Base-by-base conservation (phyloP, 2,113 vertebrate genomes). In the Tachysurus fulvidraco region DNA sequence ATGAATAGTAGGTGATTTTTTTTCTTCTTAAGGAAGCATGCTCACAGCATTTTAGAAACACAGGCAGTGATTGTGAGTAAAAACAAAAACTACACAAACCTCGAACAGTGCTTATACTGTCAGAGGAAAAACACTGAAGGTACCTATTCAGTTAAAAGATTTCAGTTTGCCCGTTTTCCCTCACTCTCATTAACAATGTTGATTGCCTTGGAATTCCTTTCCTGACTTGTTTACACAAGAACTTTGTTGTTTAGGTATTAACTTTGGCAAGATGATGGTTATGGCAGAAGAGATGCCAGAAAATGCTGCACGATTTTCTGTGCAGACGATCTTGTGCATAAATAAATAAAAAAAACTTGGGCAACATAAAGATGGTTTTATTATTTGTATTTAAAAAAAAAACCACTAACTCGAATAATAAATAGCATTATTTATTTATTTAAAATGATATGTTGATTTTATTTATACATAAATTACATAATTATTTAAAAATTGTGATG, bases 11-110 rank as follows among this genome's bases (percentile, higher is more conserved):
- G 14, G 46, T 9, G 8, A 50, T 50, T 50, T 50, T 7, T 50
- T 50, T 25, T 55, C 14, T 54, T 14, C 14, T 13, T 55, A 13
- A 55, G 54, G 16, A 55, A 55, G 13, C 54, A 14, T 55, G 54
- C 54, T 23, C 94, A 92, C 92, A 93, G 93, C 94, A 93, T n/a
- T 76, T n/a, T 50, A 79, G 50, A 79, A 54, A 79, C 76, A 79
- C 52, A 79, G 16, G 14, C 52, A 9, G 2, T 46, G 46, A 30
- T 79, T 79, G 76, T 79, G 76, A 79, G 28, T 57, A 50, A 71
- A 71, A 67, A 30, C 30, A 94, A 92, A 93, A 94, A 96, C 41
- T 80, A 12, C 46, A 77, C 46, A 78, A 78, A 78, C 76, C 30
- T 10, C 57, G 28, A 54, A 79, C 76, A 79, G 52, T 19, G 76